Base-by-base conservation (phyloP, 2,888 invertebrate genomes). In the Zhuqinia jingwanae region DNA sequence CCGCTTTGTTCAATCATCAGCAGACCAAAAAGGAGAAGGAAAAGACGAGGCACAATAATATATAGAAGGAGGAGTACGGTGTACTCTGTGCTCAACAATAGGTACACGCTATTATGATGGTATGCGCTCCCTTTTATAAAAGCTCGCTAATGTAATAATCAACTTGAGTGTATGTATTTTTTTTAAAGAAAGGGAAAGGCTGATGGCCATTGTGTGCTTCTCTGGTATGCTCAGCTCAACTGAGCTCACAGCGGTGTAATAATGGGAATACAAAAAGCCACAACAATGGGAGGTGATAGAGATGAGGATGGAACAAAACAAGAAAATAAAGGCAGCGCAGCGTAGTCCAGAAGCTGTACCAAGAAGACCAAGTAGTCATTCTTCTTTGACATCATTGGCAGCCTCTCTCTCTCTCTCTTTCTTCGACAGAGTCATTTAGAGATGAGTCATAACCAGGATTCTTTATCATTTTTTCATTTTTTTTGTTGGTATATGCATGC, bases 201-300 rank as follows among this genome's bases (percentile, higher is more conserved):
- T n/a, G 73, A 30, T 50, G 15, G 25, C 10, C 10, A 45, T 10
- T 70, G 45, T 53, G 53, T 17, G 20, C 53, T 53, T 15, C n/a
- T 47, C 17, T 17, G 45, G 22, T 47, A 65, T 65, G 53, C 53
- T 53, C n/a, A 53, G 53, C 53, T 53, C 20, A 53, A 15, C 27
- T 17, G 2, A 11, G 6, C 5, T 6, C 63, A n/a, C 63, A 63
- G 15, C 27, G 45, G 68, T 45, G 45, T 50, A 27, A 73, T 53
- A 73, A 73, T 73, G 50, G 58, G 70, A 73, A 73, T 53, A 73
- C 73, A 73, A 73, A 50, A 53, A 73, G 50, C 73, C 73, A 73
- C 73, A 73, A 73, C 73, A 73, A 73, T 73, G 50, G 0, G 17
- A 50, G 30, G 73, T 53, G 50, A 53, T 73, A 50, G 1, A 27